Conservation (phyloP, 2,113 vertebrate genomes). For the Centropristis striata region DNA sequence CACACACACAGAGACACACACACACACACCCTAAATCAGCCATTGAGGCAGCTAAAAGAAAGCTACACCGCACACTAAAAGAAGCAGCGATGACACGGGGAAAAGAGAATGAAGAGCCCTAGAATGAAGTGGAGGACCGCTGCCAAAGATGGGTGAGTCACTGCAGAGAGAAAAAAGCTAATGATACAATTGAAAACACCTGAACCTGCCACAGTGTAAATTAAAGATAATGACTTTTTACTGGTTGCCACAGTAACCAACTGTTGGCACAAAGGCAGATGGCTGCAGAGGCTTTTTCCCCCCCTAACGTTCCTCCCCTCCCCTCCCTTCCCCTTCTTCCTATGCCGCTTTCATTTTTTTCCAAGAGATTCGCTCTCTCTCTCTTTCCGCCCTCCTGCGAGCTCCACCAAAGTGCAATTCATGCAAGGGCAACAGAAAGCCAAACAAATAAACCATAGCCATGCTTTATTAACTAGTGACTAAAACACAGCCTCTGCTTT, state of each 20-base stretch:
- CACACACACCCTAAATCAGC: conserved; percentile 34
- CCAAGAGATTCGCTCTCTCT: conserved; percentile 41
- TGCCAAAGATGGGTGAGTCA: conserved; percentile 70
- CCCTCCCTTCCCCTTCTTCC: conserved; percentile 3
- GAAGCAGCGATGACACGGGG: conserved; percentile 36
- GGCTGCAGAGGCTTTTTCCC: conserved; percentile 45
- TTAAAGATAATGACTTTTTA: conserved; percentile 84
- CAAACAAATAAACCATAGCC: conserved; percentile 44
- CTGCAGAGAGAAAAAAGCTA: conserved; percentile 37
- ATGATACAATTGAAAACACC: conserved; percentile 82
- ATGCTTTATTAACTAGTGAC: conserved; percentile 35
- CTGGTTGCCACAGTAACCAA: conserved; percentile 84
- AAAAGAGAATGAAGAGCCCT: conserved; percentile 20
- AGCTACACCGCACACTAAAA: conserved; percentile 25
- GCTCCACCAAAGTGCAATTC: conserved; percentile 40
- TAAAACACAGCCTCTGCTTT: conserved; percentile 34
- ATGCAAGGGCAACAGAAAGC: conserved; percentile 29
- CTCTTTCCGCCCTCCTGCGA: conserved; percentile 16
- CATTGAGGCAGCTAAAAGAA: conserved; percentile 30
- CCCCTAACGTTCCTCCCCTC: neutral
- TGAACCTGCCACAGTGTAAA: conserved; percentile 84
- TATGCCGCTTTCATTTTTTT: conserved; percentile 47
- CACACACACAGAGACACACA: conserved; percentile 10
- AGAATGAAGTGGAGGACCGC: conserved; percentile 41
- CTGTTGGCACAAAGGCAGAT: conserved; percentile 77